A percentile compares a stretch with the other conserved stretches of the same genome.
These are phyloP conservation scores for Callipepla californica DNA, from an alignment of 2,113 vertebrate genomes.

Conservation along the genomic window DNA sequence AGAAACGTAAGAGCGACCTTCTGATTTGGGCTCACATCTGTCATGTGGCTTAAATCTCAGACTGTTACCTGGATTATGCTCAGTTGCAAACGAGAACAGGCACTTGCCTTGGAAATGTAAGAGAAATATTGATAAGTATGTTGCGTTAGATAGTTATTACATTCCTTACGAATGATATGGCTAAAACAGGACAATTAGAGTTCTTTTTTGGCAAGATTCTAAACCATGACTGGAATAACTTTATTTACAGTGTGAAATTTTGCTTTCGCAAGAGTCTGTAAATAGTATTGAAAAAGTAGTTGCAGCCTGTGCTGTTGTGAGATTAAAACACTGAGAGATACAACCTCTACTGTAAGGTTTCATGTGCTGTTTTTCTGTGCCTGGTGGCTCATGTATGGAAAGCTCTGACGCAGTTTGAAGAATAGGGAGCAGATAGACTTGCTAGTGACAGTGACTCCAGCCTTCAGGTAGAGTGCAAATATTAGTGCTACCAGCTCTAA, in stretches of 20 bases:
- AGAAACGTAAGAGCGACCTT: not conserved
- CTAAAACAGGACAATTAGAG: not conserved
- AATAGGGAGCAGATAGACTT: not conserved
- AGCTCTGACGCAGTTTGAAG: not conserved
- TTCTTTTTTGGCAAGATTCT: not conserved
- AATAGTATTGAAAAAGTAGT: not conserved
- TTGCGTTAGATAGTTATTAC: not conserved
- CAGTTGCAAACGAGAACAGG: not conserved
- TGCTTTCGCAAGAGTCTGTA: not conserved
- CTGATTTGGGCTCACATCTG: not conserved
- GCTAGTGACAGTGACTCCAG: not conserved
- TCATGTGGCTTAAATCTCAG: not conserved
- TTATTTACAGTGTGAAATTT: not conserved
- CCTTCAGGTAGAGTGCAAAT: fast-evolving
- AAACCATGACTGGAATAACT: not conserved
- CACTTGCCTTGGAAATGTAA: not conserved
- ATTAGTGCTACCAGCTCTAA: not conserved
- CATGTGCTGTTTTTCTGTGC: not conserved
- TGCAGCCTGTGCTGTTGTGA: not conserved
- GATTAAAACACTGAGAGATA: not conserved
- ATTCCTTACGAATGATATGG: not conserved
- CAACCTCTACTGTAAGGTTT: not conserved
- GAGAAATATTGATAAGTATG: conserved; percentile 1
- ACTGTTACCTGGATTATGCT: not conserved
- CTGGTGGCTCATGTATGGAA: not conserved